Evolutionary conservation across 2,888 invertebrate genomes (phyloP).

Genomic region (Drosophila hamatofila): DNA sequence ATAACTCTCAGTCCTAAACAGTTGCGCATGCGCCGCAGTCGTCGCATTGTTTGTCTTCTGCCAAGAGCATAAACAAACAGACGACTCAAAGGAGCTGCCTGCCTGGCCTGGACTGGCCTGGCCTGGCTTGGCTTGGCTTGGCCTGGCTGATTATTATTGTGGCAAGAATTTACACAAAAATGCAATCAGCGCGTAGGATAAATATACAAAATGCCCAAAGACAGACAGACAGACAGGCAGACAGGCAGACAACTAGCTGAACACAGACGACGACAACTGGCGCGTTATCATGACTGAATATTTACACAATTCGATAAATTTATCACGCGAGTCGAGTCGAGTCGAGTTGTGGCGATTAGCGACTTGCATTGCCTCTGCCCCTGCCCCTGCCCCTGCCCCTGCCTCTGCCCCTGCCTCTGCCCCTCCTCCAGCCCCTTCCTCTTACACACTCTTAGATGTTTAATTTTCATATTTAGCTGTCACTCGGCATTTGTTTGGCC

Average conservation of each 20-base stretch:
- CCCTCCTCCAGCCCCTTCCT: not conserved
- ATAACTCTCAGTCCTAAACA: constrained; percentile 52
- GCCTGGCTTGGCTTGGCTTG: not conserved
- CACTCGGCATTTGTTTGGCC: constrained; percentile 26
- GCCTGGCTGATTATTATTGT: constrained; percentile 34
- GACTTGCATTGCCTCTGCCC: not conserved
- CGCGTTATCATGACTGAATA: constrained; percentile 65
- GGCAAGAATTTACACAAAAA: constrained; percentile 76
- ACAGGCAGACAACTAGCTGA: not conserved
- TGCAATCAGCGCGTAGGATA: constrained; percentile 69
- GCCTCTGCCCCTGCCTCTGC: not conserved
- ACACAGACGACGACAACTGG: constrained; percentile 51
- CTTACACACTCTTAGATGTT: constrained; percentile 24
- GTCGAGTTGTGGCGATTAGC: constrained; percentile 29
- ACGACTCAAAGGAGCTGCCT: constrained; percentile 23
- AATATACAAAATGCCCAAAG: constrained; percentile 54
- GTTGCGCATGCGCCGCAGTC: constrained; percentile 59
- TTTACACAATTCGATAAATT: constrained; percentile 70
- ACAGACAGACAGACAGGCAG: not conserved
- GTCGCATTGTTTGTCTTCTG: constrained; percentile 50
- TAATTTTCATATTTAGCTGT: constrained; percentile 49
- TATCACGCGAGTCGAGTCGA: constrained; percentile 42
- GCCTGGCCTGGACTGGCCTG: constrained; percentile 22
- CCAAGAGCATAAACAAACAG: constrained; percentile 56
- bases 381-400: not conserved